phyloP scores from a whole-genome alignment of 1,140 invertebrate species.

The Drosophila subobscura region DNA sequence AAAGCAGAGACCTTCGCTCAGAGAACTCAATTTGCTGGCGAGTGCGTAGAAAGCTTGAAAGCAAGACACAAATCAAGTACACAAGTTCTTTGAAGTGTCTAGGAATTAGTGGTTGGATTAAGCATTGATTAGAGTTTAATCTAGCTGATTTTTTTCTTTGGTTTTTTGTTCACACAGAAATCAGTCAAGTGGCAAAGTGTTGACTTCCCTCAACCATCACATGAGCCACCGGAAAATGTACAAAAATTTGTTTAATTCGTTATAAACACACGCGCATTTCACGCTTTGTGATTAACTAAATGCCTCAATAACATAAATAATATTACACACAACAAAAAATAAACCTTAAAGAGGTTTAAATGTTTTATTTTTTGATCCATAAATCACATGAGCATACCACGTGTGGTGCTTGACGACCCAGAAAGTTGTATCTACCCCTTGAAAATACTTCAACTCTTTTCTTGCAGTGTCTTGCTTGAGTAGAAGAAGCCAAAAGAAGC shows the following conservation, averaged over 20 bases:
- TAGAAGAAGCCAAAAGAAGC: conserved; percentile 11
- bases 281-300: conserved; percentile 70
- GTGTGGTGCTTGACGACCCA: conserved; percentile 65
- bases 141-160: neutral
- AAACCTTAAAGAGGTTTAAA: conserved; percentile 16
- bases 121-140: conserved; percentile 13
- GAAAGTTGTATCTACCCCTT: conserved; percentile 36
- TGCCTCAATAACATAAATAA: conserved; percentile 70
- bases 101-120: conserved; percentile 5
- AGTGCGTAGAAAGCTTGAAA: conserved; percentile 61
- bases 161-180: conserved; percentile 56
- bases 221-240: conserved; percentile 46
- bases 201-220: conserved; percentile 54
- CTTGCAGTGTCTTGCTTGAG: conserved; percentile 37
- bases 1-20: conserved; percentile 5
- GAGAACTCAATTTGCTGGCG: conserved; percentile 45
- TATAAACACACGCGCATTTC: conserved; percentile 55
- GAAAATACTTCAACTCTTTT: conserved; percentile 21
- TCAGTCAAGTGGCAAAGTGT: conserved; percentile 65
- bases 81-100: conserved; percentile 9
- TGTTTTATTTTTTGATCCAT: conserved; percentile 42
- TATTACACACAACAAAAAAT: conserved; percentile 20
- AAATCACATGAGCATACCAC: conserved; percentile 53
- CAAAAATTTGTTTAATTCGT: conserved; percentile 58
- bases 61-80: conserved; percentile 8